phyloP scores from a whole-genome alignment of 2,113 vertebrate genomes.

The Cyanoliseus patagonus region DNA sequence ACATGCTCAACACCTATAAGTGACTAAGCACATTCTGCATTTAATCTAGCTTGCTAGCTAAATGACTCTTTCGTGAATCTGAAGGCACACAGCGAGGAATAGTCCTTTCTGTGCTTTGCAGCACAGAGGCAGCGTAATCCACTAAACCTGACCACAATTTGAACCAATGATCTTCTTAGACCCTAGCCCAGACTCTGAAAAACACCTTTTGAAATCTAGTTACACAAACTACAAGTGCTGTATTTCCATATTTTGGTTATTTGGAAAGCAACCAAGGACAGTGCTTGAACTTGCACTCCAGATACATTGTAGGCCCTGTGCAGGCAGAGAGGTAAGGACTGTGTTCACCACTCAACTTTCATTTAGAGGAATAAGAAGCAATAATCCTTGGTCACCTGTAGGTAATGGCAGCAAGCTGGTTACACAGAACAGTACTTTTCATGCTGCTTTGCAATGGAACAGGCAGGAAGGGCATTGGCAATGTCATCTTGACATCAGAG shows the following conservation, averaged over 20 bases:
- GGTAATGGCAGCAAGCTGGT: neutral
- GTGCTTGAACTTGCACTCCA: neutral
- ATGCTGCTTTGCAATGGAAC: neutral
- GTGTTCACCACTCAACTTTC: neutral
- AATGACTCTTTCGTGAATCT: neutral
- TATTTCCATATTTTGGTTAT: neutral
- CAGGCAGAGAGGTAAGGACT: neutral
- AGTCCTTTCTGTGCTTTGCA: neutral
- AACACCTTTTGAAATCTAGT: accelerated
- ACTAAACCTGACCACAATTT: accelerated
- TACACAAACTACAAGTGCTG: no score
- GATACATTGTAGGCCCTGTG: no score
- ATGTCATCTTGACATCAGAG: neutral
- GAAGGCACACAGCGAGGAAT: neutral
- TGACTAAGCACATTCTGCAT: neutral
- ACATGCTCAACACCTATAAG: neutral
- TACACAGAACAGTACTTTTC: neutral
- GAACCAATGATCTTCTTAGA: neutral
- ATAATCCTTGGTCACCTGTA: neutral
- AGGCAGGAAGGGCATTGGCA: neutral
- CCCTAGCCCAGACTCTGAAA: neutral
- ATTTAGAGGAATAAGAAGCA: neutral
- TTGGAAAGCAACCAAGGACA: neutral
- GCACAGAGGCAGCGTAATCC: neutral
- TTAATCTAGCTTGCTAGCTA: neutral